Conservation (phyloP, 2,113 vertebrate genomes). For the Gallinago media region DNA sequence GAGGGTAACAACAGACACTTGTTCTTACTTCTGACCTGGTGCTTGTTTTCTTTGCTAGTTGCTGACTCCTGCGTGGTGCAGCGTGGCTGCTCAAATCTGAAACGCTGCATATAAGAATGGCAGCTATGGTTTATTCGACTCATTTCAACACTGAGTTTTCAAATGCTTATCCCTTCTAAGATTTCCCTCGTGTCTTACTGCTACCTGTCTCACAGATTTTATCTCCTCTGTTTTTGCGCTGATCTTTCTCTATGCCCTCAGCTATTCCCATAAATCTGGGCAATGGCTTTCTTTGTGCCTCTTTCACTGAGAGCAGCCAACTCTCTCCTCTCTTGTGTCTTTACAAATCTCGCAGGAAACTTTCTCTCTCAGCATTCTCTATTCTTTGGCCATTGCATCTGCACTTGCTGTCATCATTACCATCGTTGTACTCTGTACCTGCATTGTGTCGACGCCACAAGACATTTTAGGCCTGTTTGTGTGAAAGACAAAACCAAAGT, state of each 20-base stretch:
- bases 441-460: neutral
- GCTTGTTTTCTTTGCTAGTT: neutral
- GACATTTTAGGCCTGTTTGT: neutral
- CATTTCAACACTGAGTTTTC: neutral
- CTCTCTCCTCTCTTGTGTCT: neutral
- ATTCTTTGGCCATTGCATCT: neutral
- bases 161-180: neutral
- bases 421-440: neutral
- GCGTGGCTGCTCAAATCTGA: neutral
- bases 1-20: neutral
- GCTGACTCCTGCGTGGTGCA: neutral
- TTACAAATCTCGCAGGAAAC: neutral
- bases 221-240: neutral
- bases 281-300: neutral
- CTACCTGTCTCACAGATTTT: slow-evolving; percentile 16
- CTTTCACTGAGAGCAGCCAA: neutral
- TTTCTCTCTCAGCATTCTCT: neutral
- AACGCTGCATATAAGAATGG: neutral
- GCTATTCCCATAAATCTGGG: neutral
- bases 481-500: neutral
- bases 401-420: neutral
- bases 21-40: neutral
- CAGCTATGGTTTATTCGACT: neutral
- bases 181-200: neutral
- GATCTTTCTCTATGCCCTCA: neutral